Evolutionary conservation across 1,140 invertebrate species (phyloP).

Genomic region (Drosophila ohnishii): DNA sequence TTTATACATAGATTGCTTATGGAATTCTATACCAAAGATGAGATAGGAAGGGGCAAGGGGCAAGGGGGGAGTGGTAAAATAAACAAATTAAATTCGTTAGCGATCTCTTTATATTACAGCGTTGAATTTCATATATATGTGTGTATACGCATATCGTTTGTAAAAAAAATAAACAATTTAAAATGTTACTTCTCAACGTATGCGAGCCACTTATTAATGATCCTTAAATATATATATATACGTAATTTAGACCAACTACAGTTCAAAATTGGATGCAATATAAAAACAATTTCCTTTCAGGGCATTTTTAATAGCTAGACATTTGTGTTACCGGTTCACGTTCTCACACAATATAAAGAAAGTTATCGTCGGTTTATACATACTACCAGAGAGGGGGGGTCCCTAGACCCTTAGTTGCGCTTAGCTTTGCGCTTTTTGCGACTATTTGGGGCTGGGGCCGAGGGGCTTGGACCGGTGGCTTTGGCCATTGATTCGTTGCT

Average conservation of each 20-base stretch:
- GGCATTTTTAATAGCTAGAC: conserved; percentile 68
- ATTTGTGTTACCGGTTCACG: conserved; percentile 29
- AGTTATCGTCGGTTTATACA: conserved; percentile 63
- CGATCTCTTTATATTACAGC: conserved; percentile 77
- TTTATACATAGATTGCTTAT: conserved; percentile 63
- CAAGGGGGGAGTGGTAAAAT: conserved; percentile 35
- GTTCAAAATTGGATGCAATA: conserved; percentile 64
- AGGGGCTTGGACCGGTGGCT: conserved; percentile 5
- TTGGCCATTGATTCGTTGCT: conserved; percentile 27
- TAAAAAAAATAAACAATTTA: conserved; percentile 71
- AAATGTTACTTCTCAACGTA: conserved; percentile 71
- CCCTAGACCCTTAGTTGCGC: conserved; percentile 55
- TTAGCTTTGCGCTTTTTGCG: conserved; percentile 77
- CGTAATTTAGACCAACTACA: conserved; percentile 60
- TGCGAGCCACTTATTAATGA: conserved; percentile 63
- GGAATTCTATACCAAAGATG: conserved; percentile 50
- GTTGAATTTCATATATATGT: conserved; percentile 50
- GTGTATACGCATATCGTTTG: conserved; percentile 33
- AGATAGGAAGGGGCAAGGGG: conserved; percentile 20
- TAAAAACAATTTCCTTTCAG: conserved; percentile 74
- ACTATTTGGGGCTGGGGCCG: conserved; percentile 45
- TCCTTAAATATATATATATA: conserved; percentile 57
- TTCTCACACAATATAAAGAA: conserved; percentile 28
- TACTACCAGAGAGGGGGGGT: conserved; percentile 43
- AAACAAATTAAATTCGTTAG: conserved; percentile 76